Percentiles rank a stretch among this genome's conserved stretches.
phyloP scores from a whole-genome alignment of 2,797 vertebrate species.

The Natrix natrix region DNA sequence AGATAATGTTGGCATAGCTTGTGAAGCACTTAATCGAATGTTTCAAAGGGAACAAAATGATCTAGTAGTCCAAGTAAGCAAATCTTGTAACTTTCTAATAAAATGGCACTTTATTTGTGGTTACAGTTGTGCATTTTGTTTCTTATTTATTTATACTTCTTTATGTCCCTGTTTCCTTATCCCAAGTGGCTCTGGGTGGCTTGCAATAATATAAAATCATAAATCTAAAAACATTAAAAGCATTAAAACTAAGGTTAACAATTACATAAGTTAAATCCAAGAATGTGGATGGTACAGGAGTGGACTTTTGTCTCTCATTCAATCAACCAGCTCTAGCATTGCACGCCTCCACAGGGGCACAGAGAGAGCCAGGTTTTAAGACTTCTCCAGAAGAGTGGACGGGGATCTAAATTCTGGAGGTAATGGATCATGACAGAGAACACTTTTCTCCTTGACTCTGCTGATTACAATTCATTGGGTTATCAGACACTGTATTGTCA shows the following conservation, averaged over 20 bases:
- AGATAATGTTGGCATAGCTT: conserved; percentile 90
- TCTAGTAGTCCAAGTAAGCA: conserved; percentile 89
- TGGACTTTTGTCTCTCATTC: neutral
- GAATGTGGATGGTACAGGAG: neutral
- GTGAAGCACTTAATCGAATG: conserved; percentile 97
- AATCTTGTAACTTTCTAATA: neutral
- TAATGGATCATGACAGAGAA: neutral
- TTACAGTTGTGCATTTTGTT: neutral
- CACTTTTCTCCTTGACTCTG: neutral
- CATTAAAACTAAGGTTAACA: neutral
- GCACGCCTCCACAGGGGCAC: neutral
- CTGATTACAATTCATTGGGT: neutral
- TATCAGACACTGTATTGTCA: neutral
- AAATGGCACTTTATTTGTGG: neutral
- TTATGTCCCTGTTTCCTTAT: neutral
- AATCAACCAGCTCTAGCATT: neutral
- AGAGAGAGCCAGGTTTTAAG: neutral
- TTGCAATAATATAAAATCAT: neutral
- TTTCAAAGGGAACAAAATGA: conserved; percentile 98
- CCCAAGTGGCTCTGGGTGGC: neutral
- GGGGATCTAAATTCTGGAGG: neutral
- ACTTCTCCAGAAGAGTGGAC: neutral
- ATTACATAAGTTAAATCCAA: neutral
- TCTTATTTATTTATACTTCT: neutral
- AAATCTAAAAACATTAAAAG: neutral